phyloP scores from a whole-genome alignment of 2,113 vertebrate genomes.

The Bubo scandiacus region DNA sequence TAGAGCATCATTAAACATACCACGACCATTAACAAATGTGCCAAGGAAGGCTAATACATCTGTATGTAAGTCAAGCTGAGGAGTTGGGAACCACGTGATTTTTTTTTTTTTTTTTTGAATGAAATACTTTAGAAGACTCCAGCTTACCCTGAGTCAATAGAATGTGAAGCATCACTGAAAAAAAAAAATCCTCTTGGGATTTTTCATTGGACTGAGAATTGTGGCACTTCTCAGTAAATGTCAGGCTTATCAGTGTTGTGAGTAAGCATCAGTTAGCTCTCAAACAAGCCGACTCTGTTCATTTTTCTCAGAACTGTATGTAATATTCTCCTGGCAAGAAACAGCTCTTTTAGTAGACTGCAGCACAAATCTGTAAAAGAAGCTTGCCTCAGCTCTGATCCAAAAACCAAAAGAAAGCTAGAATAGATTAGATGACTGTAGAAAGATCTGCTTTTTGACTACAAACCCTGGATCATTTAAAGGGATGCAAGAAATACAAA shows the following conservation, averaged over 20 bases:
- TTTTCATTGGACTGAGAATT: conserved; percentile 37
- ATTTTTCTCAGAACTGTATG: conserved; percentile 54
- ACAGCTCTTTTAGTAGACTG: conserved; percentile 43
- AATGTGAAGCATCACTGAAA: background rate
- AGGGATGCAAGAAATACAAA: background rate
- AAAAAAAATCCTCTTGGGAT: background rate
- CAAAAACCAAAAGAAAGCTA: conserved; percentile 3
- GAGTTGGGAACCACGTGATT: background rate
- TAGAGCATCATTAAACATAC: conserved; percentile 30
- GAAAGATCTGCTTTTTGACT: background rate
- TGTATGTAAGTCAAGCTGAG: background rate
- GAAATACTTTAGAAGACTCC: background rate
- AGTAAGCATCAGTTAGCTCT: conserved; percentile 59
- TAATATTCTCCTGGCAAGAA: conserved; percentile 61
- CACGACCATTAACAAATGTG: background rate
- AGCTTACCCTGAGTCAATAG: conserved; percentile 18
- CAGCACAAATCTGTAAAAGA: conserved; percentile 49
- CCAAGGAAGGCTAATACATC: background rate
- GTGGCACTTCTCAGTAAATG: conserved; percentile 53
- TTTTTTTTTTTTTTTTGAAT: background rate
- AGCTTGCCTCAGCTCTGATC: conserved; percentile 56
- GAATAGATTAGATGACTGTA: background rate
- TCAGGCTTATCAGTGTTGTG: conserved; percentile 57
- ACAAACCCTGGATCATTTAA: background rate
- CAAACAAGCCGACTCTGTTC: conserved; percentile 55